Evolutionary conservation across 2,888 invertebrate species (phyloP), one percentile per base, ranked within the genome.

Genomic region (Xylocampa areola): DNA sequence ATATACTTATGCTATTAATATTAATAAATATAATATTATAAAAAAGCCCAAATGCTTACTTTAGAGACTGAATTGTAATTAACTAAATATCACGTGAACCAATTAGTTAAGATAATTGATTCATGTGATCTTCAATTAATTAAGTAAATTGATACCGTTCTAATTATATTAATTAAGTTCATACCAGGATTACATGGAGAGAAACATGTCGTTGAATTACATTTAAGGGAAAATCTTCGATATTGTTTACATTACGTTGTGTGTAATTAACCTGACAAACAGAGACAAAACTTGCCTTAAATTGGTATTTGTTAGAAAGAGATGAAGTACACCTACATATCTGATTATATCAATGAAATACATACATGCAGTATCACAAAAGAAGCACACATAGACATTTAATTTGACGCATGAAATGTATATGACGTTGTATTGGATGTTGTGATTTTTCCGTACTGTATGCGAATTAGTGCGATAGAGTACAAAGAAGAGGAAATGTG

Each of bases 321-420:
- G 62, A 64, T 8, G 41, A 13, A 63, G 32, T n/a, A 45, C 29
- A 35, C 1, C 8, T 10, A 11, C 16, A 21, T 58, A 58, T 58
- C 58, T 58, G 37, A 36, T 47, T 63, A n/a, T 43, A 58, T 64
- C 51, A 64, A 63, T 64, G 41, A 47, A 64, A 30, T 19, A 27
- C n/a, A 16, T 23, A 27, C 25, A 23, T 23, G 21, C 25, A 23
- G 11, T 27, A 40, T 44, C 44, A 61, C 7, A 50, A 45, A 29
- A 17, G 27, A 37, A 55, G 11, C 13, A 25, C 23, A 29, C 29
- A 17, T 4, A 17, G 2, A 2, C 13, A n/a, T 54, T 39, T 14
- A 40, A n/a, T 35, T 40, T 53, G 3, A 10, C 7, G 14, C 4
- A 1, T 4, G 14, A 4, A 3, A 32, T 36, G 7, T 11, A 11